A percentile compares a stretch with the other conserved stretches of the same genome.
Conservation (phyloP, 2,888 invertebrate genomes). For the Eilema caniola region DNA sequence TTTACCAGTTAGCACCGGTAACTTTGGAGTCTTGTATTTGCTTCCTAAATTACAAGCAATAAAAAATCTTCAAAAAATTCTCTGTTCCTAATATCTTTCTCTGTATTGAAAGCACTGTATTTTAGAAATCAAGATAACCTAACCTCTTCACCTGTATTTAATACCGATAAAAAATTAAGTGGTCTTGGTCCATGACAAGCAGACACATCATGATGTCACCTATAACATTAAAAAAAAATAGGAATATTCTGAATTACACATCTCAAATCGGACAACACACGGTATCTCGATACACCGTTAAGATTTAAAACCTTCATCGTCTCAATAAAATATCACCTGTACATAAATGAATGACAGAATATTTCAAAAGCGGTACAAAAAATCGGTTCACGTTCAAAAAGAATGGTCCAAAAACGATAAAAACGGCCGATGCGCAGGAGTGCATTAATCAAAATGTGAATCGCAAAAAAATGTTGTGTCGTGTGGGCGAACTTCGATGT, state of each 20-base stretch:
- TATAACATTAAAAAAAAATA: background rate
- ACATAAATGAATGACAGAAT: conserved; percentile 54
- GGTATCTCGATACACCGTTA: conserved; percentile 8
- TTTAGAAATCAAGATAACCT: background rate
- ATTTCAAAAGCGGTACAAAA: conserved; percentile 55
- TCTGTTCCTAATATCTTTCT: too few relatives aligned
- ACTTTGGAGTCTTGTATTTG: too few relatives aligned
- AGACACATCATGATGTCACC: background rate
- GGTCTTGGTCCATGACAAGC: background rate
- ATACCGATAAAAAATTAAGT: background rate
- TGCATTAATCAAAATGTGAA: conserved; percentile 79
- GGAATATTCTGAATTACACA: background rate
- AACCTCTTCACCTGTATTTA: background rate
- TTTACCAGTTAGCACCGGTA: too few relatives aligned
- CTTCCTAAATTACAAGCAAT: too few relatives aligned
- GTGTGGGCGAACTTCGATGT: conserved; percentile 66
- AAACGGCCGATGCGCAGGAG: conserved; percentile 60
- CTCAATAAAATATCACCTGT: conserved; percentile 47
- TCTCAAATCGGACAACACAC: background rate
- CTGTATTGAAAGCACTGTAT: too few relatives aligned
- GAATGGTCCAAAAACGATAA: conserved; percentile 77
- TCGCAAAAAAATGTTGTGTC: conserved; percentile 72
- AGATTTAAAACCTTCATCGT: conserved; percentile 28
- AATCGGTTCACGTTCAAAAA: conserved; percentile 58
- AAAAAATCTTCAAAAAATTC: too few relatives aligned